Conservation (phyloP, 1,140 invertebrate species). For the Drosophila malerkotliana region DNA sequence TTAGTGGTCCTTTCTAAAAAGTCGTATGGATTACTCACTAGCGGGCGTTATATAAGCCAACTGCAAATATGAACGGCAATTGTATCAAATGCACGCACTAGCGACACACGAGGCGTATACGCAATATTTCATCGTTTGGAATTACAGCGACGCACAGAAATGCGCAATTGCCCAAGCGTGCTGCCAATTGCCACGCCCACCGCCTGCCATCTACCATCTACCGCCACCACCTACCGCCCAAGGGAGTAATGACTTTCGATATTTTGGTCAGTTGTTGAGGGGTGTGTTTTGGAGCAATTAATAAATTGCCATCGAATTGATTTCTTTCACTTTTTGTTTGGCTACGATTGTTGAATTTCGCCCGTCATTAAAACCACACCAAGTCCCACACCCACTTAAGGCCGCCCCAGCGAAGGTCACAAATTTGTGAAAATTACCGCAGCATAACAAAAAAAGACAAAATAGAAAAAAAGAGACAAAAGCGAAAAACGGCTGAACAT, state of each 20-base stretch:
- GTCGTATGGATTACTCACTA: slow-evolving; percentile 61
- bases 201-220: not conserved
- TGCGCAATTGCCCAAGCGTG: slow-evolving; percentile 65
- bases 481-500: slow-evolving; percentile 60
- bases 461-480: not conserved
- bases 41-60: slow-evolving; percentile 58
- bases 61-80: slow-evolving; percentile 53
- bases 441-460: not conserved
- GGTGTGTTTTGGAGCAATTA: slow-evolving; percentile 61
- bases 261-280: slow-evolving; percentile 9
- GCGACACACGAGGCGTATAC: slow-evolving; percentile 63
- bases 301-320: slow-evolving; percentile 58
- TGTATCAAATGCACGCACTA: slow-evolving; percentile 64
- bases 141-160: slow-evolving; percentile 78
- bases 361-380: slow-evolving; percentile 18
- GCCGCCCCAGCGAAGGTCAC: slow-evolving; percentile 39
- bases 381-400: slow-evolving; percentile 32
- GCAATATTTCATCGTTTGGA: slow-evolving; percentile 77
- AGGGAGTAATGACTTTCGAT: slow-evolving; percentile 21
- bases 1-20: slow-evolving; percentile 70
- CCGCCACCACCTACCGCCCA: not conserved
- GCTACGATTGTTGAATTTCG: slow-evolving; percentile 19
- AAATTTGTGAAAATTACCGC: slow-evolving; percentile 49
- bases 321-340: slow-evolving; percentile 29
- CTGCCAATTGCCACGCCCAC: slow-evolving; percentile 14